A percentile compares a stretch with the other conserved stretches of the same genome.
These are phyloP conservation scores for Taenaris catops DNA, from an alignment of 2,888 invertebrate species.

Conservation along the genomic window DNA sequence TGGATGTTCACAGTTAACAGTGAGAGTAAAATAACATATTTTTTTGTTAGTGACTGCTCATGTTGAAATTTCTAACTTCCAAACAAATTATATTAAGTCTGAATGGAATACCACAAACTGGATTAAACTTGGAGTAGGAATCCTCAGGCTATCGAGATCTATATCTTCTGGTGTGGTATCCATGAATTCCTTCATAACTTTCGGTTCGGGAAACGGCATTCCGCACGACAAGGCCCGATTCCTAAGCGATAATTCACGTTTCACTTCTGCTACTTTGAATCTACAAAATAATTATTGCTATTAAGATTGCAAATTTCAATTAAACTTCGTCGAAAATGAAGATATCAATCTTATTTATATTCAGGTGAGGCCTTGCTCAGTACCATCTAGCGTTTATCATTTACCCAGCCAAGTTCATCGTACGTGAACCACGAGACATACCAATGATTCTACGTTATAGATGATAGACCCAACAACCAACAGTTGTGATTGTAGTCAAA, in stretches of 20 bases:
- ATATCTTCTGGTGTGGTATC: constrained; percentile 73
- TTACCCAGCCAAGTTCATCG: no score
- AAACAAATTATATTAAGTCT: constrained; percentile 3
- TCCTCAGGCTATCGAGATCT: constrained; percentile 69
- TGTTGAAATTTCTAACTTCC: no score
- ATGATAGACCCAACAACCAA: no score
- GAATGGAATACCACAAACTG: constrained; percentile 82
- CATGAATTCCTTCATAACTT: constrained; percentile 87
- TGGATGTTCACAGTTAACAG: no score
- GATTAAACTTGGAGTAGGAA: constrained; percentile 83
- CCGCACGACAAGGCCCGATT: constrained; percentile 82
- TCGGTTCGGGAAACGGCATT: constrained; percentile 84
- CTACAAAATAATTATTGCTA: constrained; percentile 49
- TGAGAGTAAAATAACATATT: no score
- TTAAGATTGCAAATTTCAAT: constrained; percentile 1
- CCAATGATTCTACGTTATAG: no score
- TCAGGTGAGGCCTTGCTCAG: no score
- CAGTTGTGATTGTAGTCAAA: no score
- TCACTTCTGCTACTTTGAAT: constrained; percentile 81
- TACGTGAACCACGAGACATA: no score
- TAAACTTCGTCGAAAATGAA: background rate
- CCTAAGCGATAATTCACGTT: constrained; percentile 84
- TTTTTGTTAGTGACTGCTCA: no score
- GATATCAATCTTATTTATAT: background rate
- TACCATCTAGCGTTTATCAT: no score